Conservation (phyloP, 2,888 invertebrate species). For the Blastobasis adustella region DNA sequence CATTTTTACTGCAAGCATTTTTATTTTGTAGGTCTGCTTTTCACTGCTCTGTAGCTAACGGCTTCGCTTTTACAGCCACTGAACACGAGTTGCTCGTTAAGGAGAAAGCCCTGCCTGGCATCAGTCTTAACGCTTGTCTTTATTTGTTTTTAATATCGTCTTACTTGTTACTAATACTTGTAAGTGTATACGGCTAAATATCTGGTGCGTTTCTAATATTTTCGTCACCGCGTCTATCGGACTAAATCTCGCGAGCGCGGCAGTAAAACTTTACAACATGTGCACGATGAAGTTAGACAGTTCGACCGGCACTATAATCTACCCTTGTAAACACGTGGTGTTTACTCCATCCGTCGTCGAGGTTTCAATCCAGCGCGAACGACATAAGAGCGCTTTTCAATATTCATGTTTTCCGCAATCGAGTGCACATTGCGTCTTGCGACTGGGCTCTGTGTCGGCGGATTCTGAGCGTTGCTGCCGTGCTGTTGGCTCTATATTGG, state of each 20-base stretch:
- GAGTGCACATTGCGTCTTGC: slow-evolving; percentile 56
- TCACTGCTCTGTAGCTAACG: too few species aligned
- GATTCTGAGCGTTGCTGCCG: slow-evolving; percentile 47
- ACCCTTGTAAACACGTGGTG: slow-evolving; percentile 64
- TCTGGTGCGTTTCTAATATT: not conserved
- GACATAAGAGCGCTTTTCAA: slow-evolving; percentile 66
- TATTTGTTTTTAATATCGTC: slow-evolving; percentile 20
- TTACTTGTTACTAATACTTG: slow-evolving; percentile 16
- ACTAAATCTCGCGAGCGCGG: not conserved
- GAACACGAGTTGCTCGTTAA: slow-evolving; percentile 31
- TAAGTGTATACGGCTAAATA: not conserved
- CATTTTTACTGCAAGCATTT: too few species aligned
- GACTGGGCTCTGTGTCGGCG: slow-evolving; percentile 24
- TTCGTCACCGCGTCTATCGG: not conserved
- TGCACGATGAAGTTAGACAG: slow-evolving; percentile 43
- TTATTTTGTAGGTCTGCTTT: too few species aligned
- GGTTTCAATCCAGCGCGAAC: slow-evolving; percentile 49
- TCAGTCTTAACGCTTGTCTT: slow-evolving; percentile 20
- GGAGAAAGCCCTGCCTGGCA: slow-evolving; percentile 25
- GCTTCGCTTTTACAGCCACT: slow-evolving; percentile 27
- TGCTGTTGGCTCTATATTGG: slow-evolving; percentile 37
- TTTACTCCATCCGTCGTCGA: slow-evolving; percentile 33
- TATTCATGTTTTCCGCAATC: slow-evolving; percentile 53
- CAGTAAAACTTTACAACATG: slow-evolving; percentile 50
- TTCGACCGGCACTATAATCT: slow-evolving; percentile 40